Evolutionary conservation across 2,113 vertebrate species (phyloP).

Genomic region (Melanerpes formicivorus): DNA sequence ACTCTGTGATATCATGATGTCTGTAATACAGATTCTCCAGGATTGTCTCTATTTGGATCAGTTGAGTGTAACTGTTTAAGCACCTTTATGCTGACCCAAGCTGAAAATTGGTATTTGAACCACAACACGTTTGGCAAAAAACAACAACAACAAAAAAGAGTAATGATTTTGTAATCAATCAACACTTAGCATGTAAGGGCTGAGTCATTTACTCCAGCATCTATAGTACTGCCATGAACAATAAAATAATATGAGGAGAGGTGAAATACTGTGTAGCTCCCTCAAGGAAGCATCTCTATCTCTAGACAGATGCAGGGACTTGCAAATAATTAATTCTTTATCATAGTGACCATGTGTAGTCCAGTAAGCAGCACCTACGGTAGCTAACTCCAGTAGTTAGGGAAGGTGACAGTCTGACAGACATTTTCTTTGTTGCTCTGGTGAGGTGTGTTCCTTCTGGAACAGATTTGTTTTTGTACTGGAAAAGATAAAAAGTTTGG

Average conservation of each 20-base stretch:
- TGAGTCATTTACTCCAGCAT: background rate
- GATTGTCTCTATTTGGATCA: conserved; percentile 31
- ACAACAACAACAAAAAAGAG: background rate
- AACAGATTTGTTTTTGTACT: background rate
- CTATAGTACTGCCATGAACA: background rate
- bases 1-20: background rate
- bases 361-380: background rate
- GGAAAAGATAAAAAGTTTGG: background rate
- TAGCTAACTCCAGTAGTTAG: background rate
- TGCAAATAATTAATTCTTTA: background rate
- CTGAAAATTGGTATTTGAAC: background rate
- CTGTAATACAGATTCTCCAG: background rate
- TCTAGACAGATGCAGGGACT: background rate
- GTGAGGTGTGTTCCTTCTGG: background rate
- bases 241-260: background rate
- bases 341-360: background rate
- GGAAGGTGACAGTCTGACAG: background rate
- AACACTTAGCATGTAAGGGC: background rate
- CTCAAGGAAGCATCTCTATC: background rate
- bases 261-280: background rate
- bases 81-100: background rate
- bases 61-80: background rate
- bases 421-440: background rate
- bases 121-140: background rate
- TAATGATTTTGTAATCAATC: background rate